These are phyloP conservation scores for Gnathochromis pfefferi DNA, from an alignment of 2,113 vertebrate genomes.

Conservation along the genomic window DNA sequence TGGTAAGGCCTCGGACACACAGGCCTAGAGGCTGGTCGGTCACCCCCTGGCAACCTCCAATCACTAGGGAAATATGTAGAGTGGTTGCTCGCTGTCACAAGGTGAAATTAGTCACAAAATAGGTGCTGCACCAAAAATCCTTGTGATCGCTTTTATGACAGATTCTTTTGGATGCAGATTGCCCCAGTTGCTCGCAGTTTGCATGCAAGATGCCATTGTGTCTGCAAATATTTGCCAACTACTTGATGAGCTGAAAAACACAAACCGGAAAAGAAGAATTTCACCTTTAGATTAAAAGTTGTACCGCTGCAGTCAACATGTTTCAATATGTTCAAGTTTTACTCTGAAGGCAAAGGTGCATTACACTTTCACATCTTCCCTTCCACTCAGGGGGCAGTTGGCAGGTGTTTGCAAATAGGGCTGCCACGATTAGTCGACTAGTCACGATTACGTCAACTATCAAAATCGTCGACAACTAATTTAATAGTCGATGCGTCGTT, in stretches of 20 bases:
- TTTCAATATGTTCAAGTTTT: background rate
- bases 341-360: background rate
- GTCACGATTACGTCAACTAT: too few species aligned
- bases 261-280: background rate
- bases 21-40: background rate
- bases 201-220: background rate
- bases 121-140: background rate
- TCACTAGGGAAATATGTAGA: background rate
- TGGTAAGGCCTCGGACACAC: background rate
- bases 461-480: too few species aligned
- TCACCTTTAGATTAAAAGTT: background rate
- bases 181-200: background rate
- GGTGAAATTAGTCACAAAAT: background rate
- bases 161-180: background rate
- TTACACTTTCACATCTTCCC: background rate
- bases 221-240: background rate
- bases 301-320: background rate
- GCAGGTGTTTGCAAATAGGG: background rate
- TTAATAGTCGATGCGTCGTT: background rate
- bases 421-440: too few species aligned
- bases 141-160: background rate
- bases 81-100: background rate
- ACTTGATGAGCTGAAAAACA: background rate
- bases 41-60: background rate
- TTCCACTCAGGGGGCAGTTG: background rate